These are phyloP conservation scores for Drosophila bifasciata DNA, from an alignment of 1,140 invertebrate species.

Conservation along the genomic window DNA sequence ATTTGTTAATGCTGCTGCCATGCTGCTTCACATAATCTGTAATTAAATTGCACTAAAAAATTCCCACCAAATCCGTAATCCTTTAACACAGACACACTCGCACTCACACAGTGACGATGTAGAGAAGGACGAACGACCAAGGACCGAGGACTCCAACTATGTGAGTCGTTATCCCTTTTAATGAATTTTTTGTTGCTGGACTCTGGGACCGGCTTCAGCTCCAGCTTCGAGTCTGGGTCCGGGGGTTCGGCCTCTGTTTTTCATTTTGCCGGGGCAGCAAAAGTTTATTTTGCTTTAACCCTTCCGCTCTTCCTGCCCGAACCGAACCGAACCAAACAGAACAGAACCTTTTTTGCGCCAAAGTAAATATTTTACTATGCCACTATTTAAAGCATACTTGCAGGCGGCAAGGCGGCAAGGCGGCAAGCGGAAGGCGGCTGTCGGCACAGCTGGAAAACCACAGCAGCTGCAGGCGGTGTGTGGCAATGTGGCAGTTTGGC, in stretches of 20 bases:
- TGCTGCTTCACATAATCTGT: conserved; percentile 65
- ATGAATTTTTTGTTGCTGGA: conserved; percentile 74
- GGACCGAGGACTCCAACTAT: conserved; percentile 57
- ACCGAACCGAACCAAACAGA: too few relatives aligned
- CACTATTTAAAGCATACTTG: conserved; percentile 76
- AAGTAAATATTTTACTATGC: conserved; percentile 80
- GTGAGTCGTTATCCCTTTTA: conserved; percentile 79
- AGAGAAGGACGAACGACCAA: conserved; percentile 22
- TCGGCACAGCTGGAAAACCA: conserved; percentile 65
- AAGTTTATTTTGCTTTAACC: conserved; percentile 43
- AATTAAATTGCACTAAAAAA: conserved; percentile 78
- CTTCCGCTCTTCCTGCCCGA: background rate
- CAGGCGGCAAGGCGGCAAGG: too few relatives aligned
- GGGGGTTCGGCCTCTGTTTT: conserved; percentile 47
- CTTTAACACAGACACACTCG: conserved; percentile 30
- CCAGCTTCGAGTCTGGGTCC: too few relatives aligned
- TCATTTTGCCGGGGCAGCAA: conserved; percentile 46
- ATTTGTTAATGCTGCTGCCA: conserved; percentile 34
- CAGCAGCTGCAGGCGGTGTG: conserved; percentile 35
- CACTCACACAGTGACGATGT: conserved; percentile 1
- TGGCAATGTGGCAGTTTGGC: background rate
- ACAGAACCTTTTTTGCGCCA: conserved; percentile 67
- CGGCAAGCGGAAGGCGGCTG: too few relatives aligned
- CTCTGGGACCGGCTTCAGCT: background rate
- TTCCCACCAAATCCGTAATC: conserved; percentile 67